These are phyloP conservation scores for Nyleta sp. DNA, from an alignment of 2,888 invertebrate species.

Conservation along the genomic window DNA sequence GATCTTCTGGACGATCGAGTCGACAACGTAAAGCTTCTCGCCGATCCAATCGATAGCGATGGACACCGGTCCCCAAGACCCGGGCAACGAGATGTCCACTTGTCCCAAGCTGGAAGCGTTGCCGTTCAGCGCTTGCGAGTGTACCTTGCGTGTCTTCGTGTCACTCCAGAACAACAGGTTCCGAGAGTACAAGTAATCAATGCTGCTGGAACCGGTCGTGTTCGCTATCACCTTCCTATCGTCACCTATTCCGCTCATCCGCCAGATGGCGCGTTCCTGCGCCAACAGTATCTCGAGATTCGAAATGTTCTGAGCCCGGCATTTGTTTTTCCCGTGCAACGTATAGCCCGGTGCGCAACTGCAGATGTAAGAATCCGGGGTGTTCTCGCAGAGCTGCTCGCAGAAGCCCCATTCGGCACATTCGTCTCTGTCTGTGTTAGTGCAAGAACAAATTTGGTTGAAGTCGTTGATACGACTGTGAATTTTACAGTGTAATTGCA, in stretches of 20 bases:
- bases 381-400: constrained; percentile 96
- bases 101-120: constrained; percentile 78
- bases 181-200: constrained; percentile 91
- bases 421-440: constrained; percentile 94
- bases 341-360: constrained; percentile 91
- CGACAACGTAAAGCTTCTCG: constrained; percentile 97
- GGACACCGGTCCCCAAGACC: constrained; percentile 95
- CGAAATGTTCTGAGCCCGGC: constrained; percentile 85
- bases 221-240: constrained; percentile 88
- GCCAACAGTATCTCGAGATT: constrained; percentile 87
- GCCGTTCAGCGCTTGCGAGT: constrained; percentile 81
- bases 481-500: too few species aligned
- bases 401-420: constrained; percentile 96
- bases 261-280: constrained; percentile 88
- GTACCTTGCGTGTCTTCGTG: constrained; percentile 92
- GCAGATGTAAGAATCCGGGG: constrained; percentile 92
- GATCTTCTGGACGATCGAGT: constrained; percentile 95
- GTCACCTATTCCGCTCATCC: constrained; percentile 87
- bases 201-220: constrained; percentile 92
- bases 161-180: constrained; percentile 95
- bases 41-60: constrained; percentile 99
- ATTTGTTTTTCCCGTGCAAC: constrained; percentile 86
- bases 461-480: too few species aligned
- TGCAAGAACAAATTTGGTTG: not conserved
- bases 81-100: constrained; percentile 89